Conservation (phyloP, 64 coral and sea anemone genomes). For the Trachythela sp. region DNA sequence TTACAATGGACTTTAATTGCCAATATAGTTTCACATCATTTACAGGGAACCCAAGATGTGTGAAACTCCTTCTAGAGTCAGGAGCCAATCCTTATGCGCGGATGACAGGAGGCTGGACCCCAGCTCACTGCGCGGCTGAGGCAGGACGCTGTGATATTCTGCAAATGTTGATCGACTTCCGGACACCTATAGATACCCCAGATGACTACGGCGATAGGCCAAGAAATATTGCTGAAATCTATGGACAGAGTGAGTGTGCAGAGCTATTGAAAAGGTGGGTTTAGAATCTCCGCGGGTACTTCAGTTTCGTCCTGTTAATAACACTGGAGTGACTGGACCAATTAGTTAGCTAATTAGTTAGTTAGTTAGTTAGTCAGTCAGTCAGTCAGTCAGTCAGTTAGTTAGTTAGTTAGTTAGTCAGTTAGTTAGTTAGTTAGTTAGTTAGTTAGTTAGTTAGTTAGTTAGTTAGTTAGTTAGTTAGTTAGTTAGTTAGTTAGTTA, state of each 20-base stretch:
- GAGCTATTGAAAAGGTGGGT: slow-evolving; percentile 73
- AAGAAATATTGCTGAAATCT: slow-evolving; percentile 78
- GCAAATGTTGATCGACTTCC: slow-evolving; percentile 65
- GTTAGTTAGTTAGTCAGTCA: no score
- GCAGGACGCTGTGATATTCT: slow-evolving; percentile 61
- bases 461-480: no score
- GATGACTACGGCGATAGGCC: slow-evolving; percentile 75
- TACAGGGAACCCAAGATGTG: slow-evolving; percentile 81
- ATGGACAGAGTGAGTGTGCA: slow-evolving; percentile 64
- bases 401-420: no score
- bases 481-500: no score
- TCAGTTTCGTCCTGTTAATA: no score
- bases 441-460: no score
- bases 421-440: no score
- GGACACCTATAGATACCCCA: slow-evolving; percentile 63
- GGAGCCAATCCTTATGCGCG: slow-evolving; percentile 70
- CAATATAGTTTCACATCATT: neutral
- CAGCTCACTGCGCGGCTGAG: slow-evolving; percentile 93
- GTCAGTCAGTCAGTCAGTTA: no score
- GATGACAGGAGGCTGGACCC: slow-evolving; percentile 95
- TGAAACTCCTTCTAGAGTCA: slow-evolving; percentile 76
- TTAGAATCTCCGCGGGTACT: no score
- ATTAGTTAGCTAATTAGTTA: no score
- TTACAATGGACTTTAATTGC: neutral
- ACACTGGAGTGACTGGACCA: no score